A percentile compares a stretch with the other conserved stretches of the same genome.
Evolutionary conservation across 92 coral and sea anemone genomes (phyloP).

Genomic region (Zoanthus sociatus): DNA sequence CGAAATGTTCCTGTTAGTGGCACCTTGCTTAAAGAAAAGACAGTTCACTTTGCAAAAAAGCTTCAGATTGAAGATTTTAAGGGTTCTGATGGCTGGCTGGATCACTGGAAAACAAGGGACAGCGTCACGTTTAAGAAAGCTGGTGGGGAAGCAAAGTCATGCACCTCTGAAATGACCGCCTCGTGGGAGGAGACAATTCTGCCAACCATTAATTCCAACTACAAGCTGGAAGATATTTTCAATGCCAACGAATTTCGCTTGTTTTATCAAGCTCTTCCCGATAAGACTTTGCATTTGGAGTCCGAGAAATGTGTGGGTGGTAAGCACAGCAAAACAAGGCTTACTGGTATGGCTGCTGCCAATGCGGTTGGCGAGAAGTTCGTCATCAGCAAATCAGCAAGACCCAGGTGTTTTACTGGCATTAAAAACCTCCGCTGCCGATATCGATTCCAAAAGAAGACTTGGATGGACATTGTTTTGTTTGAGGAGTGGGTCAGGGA

Average conservation of each 20-base stretch:
- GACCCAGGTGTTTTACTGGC: background rate
- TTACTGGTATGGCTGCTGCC: too few species aligned
- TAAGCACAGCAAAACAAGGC: too few species aligned
- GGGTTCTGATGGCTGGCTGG: background rate
- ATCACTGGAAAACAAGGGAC: background rate
- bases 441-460: background rate
- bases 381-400: background rate
- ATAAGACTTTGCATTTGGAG: too few species aligned
- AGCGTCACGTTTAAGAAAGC: background rate
- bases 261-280: constrained; percentile 48
- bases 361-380: too few species aligned
- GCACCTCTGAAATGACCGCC: constrained; percentile 31
- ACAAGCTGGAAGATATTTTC: constrained; percentile 24
- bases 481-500: background rate
- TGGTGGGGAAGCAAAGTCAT: constrained; percentile 30
- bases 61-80: constrained; percentile 40
- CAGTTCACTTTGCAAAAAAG: constrained; percentile 33
- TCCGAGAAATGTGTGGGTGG: too few species aligned
- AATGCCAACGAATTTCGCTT: constrained; percentile 10
- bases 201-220: constrained; percentile 41
- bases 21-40: constrained; percentile 45
- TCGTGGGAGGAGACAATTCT: constrained; percentile 45
- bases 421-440: background rate
- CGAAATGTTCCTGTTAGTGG: constrained; percentile 30
- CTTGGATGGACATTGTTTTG: background rate